phyloP scores from a whole-genome alignment of 92 coral and sea anemone genomes.

The Umimayanthus kanabou region DNA sequence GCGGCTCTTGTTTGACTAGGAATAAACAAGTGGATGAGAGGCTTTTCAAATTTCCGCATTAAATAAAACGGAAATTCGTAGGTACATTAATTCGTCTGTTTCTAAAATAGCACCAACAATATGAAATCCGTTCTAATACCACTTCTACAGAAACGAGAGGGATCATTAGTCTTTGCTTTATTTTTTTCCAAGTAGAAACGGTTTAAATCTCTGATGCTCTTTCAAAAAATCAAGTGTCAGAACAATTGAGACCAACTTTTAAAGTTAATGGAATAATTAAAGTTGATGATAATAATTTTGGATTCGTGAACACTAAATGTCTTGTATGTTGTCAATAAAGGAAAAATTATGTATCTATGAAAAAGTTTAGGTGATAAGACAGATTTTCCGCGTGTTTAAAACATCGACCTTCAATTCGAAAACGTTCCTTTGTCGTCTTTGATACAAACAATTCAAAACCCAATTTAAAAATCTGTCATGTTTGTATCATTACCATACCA shows the following conservation, averaged over 20 bases:
- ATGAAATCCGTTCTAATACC: background rate
- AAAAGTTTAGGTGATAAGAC: background rate
- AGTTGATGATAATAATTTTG: background rate
- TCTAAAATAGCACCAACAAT: background rate
- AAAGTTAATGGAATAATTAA: conserved; percentile 27
- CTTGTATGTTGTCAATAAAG: background rate
- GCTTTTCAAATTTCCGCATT: conserved; percentile 23
- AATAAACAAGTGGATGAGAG: background rate
- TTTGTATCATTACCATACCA: conserved; percentile 8
- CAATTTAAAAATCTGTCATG: conserved; percentile 15
- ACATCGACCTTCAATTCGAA: background rate
- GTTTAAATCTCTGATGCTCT: background rate
- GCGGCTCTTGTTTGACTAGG: background rate
- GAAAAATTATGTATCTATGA: background rate
- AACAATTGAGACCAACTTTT: conserved; percentile 32
- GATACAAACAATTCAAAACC: conserved; percentile 3
- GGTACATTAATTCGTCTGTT: conserved; percentile 17
- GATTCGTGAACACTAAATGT: background rate
- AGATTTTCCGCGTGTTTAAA: background rate
- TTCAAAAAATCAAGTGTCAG: background rate
- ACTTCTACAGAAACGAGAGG: background rate
- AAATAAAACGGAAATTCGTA: conserved; percentile 27
- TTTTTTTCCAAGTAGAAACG: background rate
- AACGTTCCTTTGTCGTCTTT: background rate
- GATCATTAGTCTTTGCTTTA: background rate